These are phyloP conservation scores for Archegozetes longisetosus DNA, from an alignment of 1,140 invertebrate species.

Conservation along the genomic window DNA sequence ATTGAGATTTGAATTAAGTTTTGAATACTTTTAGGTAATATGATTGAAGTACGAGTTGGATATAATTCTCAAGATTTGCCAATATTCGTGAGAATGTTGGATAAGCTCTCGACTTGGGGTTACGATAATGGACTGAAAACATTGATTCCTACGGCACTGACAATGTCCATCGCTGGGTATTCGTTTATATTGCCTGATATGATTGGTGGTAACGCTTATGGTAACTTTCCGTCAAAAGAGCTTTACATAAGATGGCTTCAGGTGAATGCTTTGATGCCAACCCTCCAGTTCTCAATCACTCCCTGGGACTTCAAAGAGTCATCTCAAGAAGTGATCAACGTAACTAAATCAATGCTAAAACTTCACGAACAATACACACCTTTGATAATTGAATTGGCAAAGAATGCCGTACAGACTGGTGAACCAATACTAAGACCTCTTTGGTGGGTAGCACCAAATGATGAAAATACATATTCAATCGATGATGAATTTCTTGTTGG, in stretches of 20 bases:
- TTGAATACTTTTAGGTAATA: no score
- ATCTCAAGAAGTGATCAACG: conserved; percentile 46
- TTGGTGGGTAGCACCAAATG: conserved; percentile 32
- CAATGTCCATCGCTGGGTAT: conserved; percentile 54
- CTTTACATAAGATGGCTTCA: conserved; percentile 81
- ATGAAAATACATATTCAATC: conserved; percentile 24
- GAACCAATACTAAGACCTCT: conserved; percentile 28
- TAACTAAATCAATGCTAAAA: conserved; percentile 38
- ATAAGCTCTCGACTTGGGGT: conserved; percentile 62
- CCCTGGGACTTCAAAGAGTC: conserved; percentile 80
- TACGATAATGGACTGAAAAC: conserved; percentile 55
- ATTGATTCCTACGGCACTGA: conserved; percentile 57
- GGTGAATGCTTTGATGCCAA: conserved; percentile 66
- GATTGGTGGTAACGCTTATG: conserved; percentile 68
- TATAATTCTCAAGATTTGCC: conserved; percentile 52
- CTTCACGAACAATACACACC: conserved; percentile 49
- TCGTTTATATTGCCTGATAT: conserved; percentile 71
- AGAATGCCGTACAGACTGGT: conserved; percentile 25
- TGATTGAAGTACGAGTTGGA: conserved; percentile 53
- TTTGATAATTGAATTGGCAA: conserved; percentile 33
- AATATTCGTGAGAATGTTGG: conserved; percentile 71
- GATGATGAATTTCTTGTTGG: conserved; percentile 55
- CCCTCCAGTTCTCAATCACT: conserved; percentile 66
- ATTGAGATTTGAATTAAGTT: no score
- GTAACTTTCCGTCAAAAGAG: conserved; percentile 41